A percentile compares a stretch with the other conserved stretches of the same genome.
Conservation (phyloP, 2,113 vertebrate species). For the Neomonachus schauinslandi region DNA sequence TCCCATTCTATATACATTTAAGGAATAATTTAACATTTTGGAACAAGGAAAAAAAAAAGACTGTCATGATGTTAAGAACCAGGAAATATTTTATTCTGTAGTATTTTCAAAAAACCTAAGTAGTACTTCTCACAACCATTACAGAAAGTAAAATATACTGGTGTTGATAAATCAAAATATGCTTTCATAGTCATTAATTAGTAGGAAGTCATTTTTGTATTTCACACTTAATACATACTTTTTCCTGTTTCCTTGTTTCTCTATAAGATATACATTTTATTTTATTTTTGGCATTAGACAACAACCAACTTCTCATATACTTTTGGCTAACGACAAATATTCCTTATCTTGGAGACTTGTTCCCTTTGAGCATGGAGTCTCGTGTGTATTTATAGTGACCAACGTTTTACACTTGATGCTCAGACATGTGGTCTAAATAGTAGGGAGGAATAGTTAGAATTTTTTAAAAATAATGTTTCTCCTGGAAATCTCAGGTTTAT, state of each 20-base stretch:
- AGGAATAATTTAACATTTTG: slow-evolving; percentile 8
- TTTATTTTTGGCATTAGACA: background rate
- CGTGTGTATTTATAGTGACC: background rate
- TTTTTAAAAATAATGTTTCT: background rate
- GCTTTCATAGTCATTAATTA: background rate
- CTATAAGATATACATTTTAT: background rate
- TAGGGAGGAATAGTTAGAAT: background rate
- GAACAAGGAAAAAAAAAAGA: background rate
- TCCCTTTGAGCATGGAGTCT: background rate
- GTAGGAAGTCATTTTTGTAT: background rate
- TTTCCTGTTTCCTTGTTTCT: background rate
- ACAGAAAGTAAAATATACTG: background rate
- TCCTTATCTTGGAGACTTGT: background rate
- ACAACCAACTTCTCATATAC: background rate
- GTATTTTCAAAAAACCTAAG: background rate
- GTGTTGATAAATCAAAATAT: background rate
- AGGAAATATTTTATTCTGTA: background rate
- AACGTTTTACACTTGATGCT: background rate
- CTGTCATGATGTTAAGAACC: background rate
- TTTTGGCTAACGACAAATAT: background rate
- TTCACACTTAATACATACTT: background rate
- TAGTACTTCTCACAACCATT: background rate
- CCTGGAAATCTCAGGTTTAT: background rate
- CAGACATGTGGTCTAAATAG: background rate
- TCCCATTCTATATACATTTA: background rate